Base-by-base conservation (phyloP, 2,113 vertebrate species). In the Regulus satrapa region DNA sequence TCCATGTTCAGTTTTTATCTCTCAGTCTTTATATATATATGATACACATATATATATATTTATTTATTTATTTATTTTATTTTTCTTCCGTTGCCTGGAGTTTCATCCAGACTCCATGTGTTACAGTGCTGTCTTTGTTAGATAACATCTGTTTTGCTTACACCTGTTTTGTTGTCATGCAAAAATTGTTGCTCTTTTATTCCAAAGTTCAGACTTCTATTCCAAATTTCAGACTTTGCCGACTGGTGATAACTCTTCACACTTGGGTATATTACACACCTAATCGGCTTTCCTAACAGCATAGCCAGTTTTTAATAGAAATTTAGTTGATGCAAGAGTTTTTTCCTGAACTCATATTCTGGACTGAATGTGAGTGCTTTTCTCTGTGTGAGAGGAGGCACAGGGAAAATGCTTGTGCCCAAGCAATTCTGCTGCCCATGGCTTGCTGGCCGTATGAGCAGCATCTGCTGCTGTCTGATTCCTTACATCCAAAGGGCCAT, bases 121-220 rank as follows among this genome's bases (percentile, higher is more conserved):
- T 87, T 81, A 79, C 66, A 89, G 69, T 91, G 85, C 76, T 9
- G 28, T 95, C 75, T 85, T 74, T 38, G n/a, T n/a, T n/a, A n/a
- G 66, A 72, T 80, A 95, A 75, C 18, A 26, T 90, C 89, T 74
- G 55, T 78, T 96, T 88, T 92, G 40, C 72, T 74, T 88, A 86
- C 54, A 92, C 56, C 63, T 83, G 79, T 95, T 96, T 76, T 86
- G 77, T 96, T 89, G 75, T 81, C 89, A 19, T 81, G 41, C 51
- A 79, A 43, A 43, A 87, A 56, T 49, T 19, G 74, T 94, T 94
- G 54, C 38, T 96, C 56, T 46, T 83, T 80, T 84, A 29, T 80
- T 66, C 55, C 61, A 34, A 67, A 84, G 59, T 66, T 26, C 43
- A 80, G 69, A 43, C 52, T 49, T 80, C 61, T 79, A 10, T 89